Evolutionary conservation across 2,113 vertebrate genomes (phyloP).

Genomic region (Ploceus nigricollis): DNA sequence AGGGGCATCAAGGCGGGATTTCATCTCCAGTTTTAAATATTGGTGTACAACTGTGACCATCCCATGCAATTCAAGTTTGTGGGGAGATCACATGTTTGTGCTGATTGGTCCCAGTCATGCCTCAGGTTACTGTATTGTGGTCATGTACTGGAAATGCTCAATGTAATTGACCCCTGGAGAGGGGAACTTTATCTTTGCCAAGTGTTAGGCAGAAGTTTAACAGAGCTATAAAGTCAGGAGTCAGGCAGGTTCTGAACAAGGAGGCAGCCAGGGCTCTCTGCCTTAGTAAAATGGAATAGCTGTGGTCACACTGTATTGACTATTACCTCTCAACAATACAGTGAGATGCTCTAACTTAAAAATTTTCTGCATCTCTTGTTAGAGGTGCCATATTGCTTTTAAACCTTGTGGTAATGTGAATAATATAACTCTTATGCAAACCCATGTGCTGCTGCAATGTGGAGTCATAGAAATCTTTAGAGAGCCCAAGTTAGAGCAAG

Average conservation of each 20-base stretch:
- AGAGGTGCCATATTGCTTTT: neutral
- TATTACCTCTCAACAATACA: neutral
- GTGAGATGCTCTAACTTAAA: neutral
- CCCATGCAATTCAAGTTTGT: neutral
- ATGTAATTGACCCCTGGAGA: neutral
- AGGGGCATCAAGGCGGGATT: neutral
- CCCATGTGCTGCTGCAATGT: neutral
- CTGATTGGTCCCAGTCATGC: neutral
- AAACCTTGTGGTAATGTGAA: neutral
- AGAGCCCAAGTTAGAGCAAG: neutral
- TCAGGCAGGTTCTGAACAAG: neutral
- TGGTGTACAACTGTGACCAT: neutral
- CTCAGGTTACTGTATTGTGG: neutral
- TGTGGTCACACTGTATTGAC: neutral
- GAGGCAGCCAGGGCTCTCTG: neutral
- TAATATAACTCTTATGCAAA: neutral
- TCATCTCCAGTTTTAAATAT: neutral
- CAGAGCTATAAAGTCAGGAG: neutral
- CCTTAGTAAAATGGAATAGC: neutral
- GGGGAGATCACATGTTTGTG: neutral
- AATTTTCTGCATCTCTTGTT: neutral
- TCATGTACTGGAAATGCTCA: neutral
- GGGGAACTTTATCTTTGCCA: neutral
- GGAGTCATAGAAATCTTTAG: neutral
- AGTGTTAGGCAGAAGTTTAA: neutral